Conservation (phyloP, 2,113 vertebrate species). For the Nothoprocta pentlandii region DNA sequence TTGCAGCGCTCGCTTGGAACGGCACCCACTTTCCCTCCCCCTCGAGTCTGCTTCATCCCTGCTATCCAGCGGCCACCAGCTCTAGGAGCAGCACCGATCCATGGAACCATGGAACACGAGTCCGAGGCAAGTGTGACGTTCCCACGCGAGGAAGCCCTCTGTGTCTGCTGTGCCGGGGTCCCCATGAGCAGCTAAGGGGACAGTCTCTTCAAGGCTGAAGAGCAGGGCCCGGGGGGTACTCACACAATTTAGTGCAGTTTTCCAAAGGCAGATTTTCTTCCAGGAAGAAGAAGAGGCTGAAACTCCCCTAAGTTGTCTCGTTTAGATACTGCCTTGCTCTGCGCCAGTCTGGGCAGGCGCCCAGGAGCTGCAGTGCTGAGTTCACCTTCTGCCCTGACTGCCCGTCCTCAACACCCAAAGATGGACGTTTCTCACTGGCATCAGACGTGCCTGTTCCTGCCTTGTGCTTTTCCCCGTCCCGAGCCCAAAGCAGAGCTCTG, state of each 20-base stretch:
- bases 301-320: not conserved
- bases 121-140: not conserved
- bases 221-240: not conserved
- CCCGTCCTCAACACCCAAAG: not conserved
- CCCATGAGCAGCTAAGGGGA: not conserved
- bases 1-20: constrained; percentile 37
- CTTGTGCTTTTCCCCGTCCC: not conserved
- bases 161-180: not conserved
- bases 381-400: not conserved
- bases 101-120: not conserved
- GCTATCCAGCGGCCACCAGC: not conserved
- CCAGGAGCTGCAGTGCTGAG: not conserved
- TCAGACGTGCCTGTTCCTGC: not conserved
- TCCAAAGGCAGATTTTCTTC: not conserved
- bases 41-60: not conserved
- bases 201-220: not conserved
- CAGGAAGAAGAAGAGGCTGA: not conserved
- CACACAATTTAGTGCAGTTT: not conserved
- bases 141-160: not conserved
- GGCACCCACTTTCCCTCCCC: not conserved
- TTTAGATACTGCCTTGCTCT: not conserved
- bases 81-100: not conserved
- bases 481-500: not conserved
- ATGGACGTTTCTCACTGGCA: not conserved
- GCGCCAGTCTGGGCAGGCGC: not conserved